Conservation (phyloP, 2,113 vertebrate genomes). For the Terrapene triunguis region DNA sequence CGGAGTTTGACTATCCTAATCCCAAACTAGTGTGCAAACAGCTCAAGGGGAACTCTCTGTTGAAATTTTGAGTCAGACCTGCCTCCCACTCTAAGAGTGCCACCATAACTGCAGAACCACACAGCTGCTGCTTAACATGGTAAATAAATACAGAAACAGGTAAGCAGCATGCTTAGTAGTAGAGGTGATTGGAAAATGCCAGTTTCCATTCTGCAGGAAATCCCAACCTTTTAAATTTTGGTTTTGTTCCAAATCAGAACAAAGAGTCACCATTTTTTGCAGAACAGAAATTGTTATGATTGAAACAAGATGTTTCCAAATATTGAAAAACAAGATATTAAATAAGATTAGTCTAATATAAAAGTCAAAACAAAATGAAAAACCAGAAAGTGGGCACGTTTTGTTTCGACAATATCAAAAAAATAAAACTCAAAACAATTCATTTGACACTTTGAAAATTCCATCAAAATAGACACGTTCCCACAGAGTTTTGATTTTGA, state of each 20-base stretch:
- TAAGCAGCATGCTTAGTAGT: not conserved
- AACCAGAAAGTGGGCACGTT: not conserved
- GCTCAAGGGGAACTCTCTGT: not conserved
- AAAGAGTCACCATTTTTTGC: not conserved
- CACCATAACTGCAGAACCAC: not conserved
- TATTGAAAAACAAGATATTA: not conserved
- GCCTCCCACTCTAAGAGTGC: not conserved
- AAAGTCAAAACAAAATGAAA: not conserved
- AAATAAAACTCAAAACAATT: not conserved
- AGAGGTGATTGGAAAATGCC: not conserved
- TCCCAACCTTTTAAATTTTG: constrained; percentile 22
- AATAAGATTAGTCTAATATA: not conserved
- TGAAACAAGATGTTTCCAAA: too few relatives aligned
- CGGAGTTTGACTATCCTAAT: not conserved
- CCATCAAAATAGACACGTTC: rapidly evolving
- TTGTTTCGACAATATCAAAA: not conserved
- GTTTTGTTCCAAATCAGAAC: not conserved
- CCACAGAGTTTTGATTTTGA: not conserved
- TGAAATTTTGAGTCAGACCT: not conserved
- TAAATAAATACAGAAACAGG: not conserved
- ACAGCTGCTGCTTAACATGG: not conserved
- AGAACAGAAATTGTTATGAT: not conserved
- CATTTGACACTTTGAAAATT: rapidly evolving
- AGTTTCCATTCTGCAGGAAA: not conserved
- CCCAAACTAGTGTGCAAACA: not conserved